These are phyloP conservation scores for Drosophila pectinifera DNA, from an alignment of 1,140 invertebrate species.

Conservation along the genomic window DNA sequence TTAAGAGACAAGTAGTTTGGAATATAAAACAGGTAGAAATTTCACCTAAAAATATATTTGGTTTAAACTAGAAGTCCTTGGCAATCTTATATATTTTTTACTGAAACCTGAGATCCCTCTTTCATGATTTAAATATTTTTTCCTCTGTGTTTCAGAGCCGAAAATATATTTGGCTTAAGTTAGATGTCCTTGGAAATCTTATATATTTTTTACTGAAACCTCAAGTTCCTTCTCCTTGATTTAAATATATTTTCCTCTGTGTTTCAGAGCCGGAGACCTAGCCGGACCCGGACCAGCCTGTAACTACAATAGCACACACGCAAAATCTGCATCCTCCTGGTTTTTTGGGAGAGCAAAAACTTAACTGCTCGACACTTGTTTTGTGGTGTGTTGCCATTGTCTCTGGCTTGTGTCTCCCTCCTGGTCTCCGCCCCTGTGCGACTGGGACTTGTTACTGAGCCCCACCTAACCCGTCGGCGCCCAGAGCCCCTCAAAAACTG, in stretches of 20 bases:
- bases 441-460: constrained; percentile 65
- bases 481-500: constrained; percentile 44
- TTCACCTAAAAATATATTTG: too few relatives aligned
- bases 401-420: constrained; percentile 6
- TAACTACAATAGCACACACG: constrained; percentile 29
- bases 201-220: too few relatives aligned
- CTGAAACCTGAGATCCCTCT: too few relatives aligned
- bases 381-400: constrained; percentile 79
- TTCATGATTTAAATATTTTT: too few relatives aligned
- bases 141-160: too few relatives aligned
- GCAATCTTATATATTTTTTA: too few relatives aligned
- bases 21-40: too few relatives aligned
- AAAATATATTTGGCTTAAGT: not conserved
- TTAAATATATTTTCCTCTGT: not conserved
- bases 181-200: not conserved
- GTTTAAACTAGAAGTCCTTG: too few relatives aligned
- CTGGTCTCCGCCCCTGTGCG: not conserved
- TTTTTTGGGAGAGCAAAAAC: constrained; percentile 61
- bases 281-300: constrained; percentile 1
- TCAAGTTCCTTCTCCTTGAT: not conserved
- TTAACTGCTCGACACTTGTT: constrained; percentile 80
- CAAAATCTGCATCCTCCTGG: constrained; percentile 40
- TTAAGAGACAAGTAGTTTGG: too few relatives aligned
- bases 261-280: not conserved
- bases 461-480: constrained; percentile 7